These are phyloP conservation scores for Myoxocephalus aenaeus DNA, from an alignment of 2,797 vertebrate species.

Conservation along the genomic window DNA sequence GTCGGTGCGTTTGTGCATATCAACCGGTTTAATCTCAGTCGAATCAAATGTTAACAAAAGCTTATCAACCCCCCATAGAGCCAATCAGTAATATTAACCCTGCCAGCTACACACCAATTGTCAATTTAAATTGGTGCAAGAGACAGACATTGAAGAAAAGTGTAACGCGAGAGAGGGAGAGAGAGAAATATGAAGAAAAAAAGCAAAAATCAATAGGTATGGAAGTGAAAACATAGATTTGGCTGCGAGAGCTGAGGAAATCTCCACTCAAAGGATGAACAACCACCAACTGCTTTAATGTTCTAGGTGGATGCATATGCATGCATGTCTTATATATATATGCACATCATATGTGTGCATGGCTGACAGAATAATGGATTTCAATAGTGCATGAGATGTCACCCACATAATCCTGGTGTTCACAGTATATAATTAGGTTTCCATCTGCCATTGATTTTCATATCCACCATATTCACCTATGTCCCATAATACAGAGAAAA, in stretches of 20 bases:
- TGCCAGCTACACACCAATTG: conserved; percentile 59
- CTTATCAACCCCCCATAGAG: conserved; percentile 59
- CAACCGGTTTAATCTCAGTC: conserved; percentile 52
- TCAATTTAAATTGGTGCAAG: conserved; percentile 63
- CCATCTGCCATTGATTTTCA: conserved; percentile 56
- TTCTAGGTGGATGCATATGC: conserved; percentile 19
- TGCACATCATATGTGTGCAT: conserved; percentile 15
- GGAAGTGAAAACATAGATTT: conserved; percentile 72
- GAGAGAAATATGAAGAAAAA: conserved; percentile 30
- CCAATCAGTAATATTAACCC: conserved; percentile 61
- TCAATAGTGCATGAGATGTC: conserved; percentile 19
- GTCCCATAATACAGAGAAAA: conserved; percentile 37
- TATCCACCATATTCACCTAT: conserved; percentile 24
- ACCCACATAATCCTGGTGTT: conserved; percentile 52
- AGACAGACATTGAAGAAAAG: conserved; percentile 37
- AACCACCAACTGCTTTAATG: conserved; percentile 54
- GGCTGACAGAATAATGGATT: conserved; percentile 14
- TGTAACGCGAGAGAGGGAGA: conserved; percentile 32
- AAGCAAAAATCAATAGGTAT: conserved; percentile 67
- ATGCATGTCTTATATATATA: conserved; percentile 21
- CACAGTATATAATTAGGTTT: conserved; percentile 48
- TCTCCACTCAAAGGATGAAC: conserved; percentile 61
- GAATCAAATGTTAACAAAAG: conserved; percentile 56
- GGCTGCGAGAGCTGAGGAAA: conserved; percentile 60
- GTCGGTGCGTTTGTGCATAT: conserved; percentile 45